These are phyloP conservation scores for Sigmodon hispidus DNA, from an alignment of 2,113 vertebrate species.

Conservation along the genomic window DNA sequence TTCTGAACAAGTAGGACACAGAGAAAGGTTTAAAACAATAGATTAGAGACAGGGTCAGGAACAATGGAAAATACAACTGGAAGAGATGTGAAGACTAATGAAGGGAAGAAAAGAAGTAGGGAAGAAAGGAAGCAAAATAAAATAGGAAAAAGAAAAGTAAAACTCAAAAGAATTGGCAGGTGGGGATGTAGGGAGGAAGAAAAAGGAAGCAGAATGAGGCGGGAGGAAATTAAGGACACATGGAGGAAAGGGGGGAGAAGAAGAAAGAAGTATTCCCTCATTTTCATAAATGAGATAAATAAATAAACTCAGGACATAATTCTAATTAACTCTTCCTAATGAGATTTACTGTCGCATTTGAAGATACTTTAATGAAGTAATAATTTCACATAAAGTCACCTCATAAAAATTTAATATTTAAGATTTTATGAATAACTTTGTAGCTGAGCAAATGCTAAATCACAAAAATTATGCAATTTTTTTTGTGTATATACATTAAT, in stretches of 20 bases:
- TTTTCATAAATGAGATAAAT: no score
- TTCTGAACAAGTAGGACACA: not conserved
- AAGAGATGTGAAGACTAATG: no score
- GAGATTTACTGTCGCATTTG: not conserved
- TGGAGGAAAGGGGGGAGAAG: not conserved
- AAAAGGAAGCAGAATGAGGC: rapidly evolving
- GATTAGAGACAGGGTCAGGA: not conserved
- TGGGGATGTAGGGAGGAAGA: rapidly evolving
- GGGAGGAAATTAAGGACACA: not conserved
- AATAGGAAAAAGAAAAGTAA: not conserved
- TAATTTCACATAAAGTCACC: not conserved
- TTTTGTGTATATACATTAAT: not conserved
- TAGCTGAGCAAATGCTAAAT: not conserved
- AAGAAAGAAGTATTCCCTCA: not conserved
- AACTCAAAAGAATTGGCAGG: not conserved
- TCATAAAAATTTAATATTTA: not conserved
- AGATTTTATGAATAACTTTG: not conserved
- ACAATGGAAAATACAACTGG: not conserved
- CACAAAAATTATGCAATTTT: not conserved
- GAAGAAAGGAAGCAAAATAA: not conserved
- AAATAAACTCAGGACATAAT: not conserved
- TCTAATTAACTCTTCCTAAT: not conserved
- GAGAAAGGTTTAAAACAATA: not conserved
- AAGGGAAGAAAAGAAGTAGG: no score
- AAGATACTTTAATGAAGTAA: not conserved